Percentiles rank a stretch among this genome's conserved stretches.
Evolutionary conservation across 1,140 invertebrate genomes (phyloP).

Genomic region (Plectrocnemia conspersa): DNA sequence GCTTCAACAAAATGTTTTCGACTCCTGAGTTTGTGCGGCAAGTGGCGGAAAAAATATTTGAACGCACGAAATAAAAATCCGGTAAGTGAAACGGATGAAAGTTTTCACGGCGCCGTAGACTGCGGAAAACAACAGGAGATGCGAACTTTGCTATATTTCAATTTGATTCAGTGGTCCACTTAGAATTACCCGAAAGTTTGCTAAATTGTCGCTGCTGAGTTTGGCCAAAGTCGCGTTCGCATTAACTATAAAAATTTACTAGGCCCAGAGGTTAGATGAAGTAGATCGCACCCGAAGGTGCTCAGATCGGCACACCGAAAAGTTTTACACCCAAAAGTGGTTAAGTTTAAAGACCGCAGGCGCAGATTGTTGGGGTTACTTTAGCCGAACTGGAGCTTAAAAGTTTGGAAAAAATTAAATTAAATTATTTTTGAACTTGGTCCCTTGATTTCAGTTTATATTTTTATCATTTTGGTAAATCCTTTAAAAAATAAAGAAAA

Average conservation of each 20-base stretch:
- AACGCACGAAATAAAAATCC: conserved; percentile 14
- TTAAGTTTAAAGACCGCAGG: conserved; percentile 1
- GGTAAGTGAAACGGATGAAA: conserved; percentile 32
- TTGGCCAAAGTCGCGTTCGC: not conserved
- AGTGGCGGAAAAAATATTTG: not conserved
- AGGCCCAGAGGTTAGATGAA: not conserved
- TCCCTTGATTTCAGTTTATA: not conserved
- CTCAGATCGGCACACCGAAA: conserved; percentile 1
- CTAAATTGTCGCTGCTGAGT: not conserved
- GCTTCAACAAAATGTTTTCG: not conserved
- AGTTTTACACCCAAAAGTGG: conserved; percentile 1
- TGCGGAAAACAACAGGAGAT: conserved; percentile 30
- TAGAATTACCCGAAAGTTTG: no score
- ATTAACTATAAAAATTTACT: not conserved
- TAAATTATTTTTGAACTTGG: not conserved
- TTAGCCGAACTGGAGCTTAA: not conserved
- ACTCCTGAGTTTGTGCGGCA: not conserved
- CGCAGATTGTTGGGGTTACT: not conserved
- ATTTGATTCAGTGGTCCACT: conserved; percentile 3
- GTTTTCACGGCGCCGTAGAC: conserved; percentile 19
- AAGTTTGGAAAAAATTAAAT: not conserved
- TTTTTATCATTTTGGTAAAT: not conserved
- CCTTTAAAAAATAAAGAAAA: not conserved
- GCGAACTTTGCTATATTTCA: conserved; percentile 22
- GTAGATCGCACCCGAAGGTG: not conserved